phyloP scores from a whole-genome alignment of 2,113 vertebrate genomes.

The Diphyllodes magnificus region DNA sequence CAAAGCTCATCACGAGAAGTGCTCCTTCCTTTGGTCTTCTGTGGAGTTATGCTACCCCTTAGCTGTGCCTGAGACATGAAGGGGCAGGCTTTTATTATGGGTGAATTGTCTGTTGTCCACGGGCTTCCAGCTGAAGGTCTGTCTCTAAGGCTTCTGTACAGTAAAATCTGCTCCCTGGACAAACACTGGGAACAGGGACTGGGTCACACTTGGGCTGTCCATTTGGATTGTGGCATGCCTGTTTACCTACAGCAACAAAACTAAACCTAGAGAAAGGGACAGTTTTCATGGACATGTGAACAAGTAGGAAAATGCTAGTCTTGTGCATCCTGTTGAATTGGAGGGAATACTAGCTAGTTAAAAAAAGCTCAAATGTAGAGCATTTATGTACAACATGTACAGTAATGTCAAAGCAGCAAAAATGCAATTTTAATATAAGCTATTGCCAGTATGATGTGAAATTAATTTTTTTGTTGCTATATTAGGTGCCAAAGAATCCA shows the following conservation, averaged over 20 bases:
- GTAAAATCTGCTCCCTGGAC: background rate
- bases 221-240: background rate
- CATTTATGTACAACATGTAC: background rate
- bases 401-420: constrained; percentile 22
- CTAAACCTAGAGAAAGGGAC: background rate
- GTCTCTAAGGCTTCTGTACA: background rate
- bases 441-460: constrained; percentile 35
- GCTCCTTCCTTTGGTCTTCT: background rate
- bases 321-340: background rate
- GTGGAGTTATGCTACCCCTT: background rate
- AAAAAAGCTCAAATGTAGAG: background rate
- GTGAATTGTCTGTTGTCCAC: background rate
- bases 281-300: background rate
- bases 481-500: constrained; percentile 54
- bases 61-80: background rate
- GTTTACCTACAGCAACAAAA: background rate
- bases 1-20: background rate
- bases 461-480: constrained; percentile 43
- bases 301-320: background rate
- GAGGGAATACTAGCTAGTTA: background rate
- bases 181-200: background rate
- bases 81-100: background rate
- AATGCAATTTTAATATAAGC: constrained; percentile 38
- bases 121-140: background rate
- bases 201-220: background rate